Evolutionary conservation across 2,888 invertebrate genomes (phyloP).

Genomic region (Caenorhabditis becei): DNA sequence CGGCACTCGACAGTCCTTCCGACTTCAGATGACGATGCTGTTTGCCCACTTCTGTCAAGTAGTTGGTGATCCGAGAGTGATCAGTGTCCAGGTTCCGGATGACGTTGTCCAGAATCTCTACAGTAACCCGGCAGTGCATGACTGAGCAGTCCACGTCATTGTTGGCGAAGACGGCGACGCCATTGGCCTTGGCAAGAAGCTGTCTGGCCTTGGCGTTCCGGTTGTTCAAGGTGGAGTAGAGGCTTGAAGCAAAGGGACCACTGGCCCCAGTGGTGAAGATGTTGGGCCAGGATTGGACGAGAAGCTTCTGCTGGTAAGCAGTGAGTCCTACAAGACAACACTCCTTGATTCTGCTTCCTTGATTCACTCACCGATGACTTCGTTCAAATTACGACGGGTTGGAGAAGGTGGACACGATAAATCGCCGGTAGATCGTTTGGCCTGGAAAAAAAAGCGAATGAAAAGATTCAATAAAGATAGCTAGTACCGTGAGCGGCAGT

Average conservation of each 20-base stretch:
- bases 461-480: too few species aligned
- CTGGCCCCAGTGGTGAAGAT: slow-evolving; percentile 76
- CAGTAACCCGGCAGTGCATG: slow-evolving; percentile 73
- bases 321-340: slow-evolving; percentile 67
- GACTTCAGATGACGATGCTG: slow-evolving; percentile 70
- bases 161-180: slow-evolving; percentile 76
- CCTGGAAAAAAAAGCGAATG: slow-evolving; percentile 41
- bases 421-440: slow-evolving; percentile 54
- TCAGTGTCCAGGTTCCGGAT: slow-evolving; percentile 72
- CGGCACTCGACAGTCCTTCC: slow-evolving; percentile 72
- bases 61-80: slow-evolving; percentile 68
- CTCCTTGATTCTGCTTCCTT: background rate
- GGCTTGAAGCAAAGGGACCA: slow-evolving; percentile 73
- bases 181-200: slow-evolving; percentile 76
- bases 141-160: slow-evolving; percentile 73
- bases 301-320: slow-evolving; percentile 75
- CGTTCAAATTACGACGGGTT: slow-evolving; percentile 54
- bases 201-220: slow-evolving; percentile 74
- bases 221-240: slow-evolving; percentile 68
- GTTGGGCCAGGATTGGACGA: slow-evolving; percentile 79
- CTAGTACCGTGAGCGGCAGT: slow-evolving; percentile 46
- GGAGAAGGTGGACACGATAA: slow-evolving; percentile 64
- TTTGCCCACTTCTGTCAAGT: slow-evolving; percentile 73
- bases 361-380: slow-evolving; percentile 48
- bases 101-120: slow-evolving; percentile 74